Conservation (phyloP, 2,797 vertebrate genomes). For the Poeciliopsis presidionis region DNA sequence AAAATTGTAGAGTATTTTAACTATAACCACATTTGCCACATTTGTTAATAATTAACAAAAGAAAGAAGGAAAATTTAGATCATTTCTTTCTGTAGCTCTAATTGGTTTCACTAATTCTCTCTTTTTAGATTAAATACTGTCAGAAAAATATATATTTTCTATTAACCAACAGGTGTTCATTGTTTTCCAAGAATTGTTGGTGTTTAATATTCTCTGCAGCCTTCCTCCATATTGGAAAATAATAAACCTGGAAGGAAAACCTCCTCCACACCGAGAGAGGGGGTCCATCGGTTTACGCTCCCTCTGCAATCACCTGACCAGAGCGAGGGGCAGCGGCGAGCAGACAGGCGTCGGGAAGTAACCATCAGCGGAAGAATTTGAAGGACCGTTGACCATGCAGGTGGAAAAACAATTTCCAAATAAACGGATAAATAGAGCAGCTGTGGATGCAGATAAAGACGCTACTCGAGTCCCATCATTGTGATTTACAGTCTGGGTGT, state of each 20-base stretch:
- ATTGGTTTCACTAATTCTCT: not conserved
- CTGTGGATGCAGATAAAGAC: slow-evolving; percentile 80
- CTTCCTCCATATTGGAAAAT: not conserved
- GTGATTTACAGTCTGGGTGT: slow-evolving; percentile 76
- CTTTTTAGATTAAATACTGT: not conserved
- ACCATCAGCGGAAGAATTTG: slow-evolving; percentile 39
- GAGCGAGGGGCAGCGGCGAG: slow-evolving; percentile 40
- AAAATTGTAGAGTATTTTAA: not conserved
- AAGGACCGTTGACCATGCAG: slow-evolving; percentile 59
- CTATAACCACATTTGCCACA: not conserved
- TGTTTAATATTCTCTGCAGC: not conserved
- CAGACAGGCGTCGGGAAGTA: slow-evolving; percentile 46
- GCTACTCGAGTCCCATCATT: slow-evolving; percentile 40
- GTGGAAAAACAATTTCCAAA: slow-evolving; percentile 64
- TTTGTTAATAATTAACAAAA: not conserved
- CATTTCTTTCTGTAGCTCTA: not conserved
- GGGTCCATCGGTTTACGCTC: slow-evolving; percentile 56
- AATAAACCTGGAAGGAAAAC: slow-evolving; percentile 26
- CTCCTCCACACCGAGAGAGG: slow-evolving; percentile 71
- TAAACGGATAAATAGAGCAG: slow-evolving; percentile 69
- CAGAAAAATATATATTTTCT: not conserved
- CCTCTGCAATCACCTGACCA: slow-evolving; percentile 52
- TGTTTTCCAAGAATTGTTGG: not conserved
- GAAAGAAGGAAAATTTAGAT: not conserved
- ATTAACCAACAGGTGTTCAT: not conserved